These are phyloP conservation scores for Buphagus erythrorhynchus DNA, from an alignment of 2,797 vertebrate species.

Conservation along the genomic window DNA sequence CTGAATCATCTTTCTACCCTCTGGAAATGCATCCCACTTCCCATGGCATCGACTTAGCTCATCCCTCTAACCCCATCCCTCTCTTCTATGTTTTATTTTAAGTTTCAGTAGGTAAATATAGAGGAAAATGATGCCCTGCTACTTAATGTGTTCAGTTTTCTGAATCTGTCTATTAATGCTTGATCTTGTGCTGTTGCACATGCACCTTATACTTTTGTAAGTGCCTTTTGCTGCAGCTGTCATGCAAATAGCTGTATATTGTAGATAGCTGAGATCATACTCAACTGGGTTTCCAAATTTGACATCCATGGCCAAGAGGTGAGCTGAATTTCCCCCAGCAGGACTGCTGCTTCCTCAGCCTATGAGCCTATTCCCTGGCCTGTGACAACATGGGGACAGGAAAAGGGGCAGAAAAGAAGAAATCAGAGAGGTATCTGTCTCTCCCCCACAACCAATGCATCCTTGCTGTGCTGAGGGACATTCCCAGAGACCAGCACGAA, in stretches of 20 bases:
- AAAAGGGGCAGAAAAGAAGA: neutral
- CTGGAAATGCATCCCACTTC: neutral
- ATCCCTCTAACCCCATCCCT: fast-evolving
- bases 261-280: neutral
- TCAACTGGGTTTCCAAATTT: neutral
- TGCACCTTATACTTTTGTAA: neutral
- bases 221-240: neutral
- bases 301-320: neutral
- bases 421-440: neutral
- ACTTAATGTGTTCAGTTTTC: neutral
- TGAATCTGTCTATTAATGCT: neutral
- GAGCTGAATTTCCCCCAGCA: neutral
- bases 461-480: neutral
- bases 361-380: conserved; percentile 34
- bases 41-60: neutral
- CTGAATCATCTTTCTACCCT: neutral
- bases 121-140: neutral
- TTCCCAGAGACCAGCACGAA: neutral
- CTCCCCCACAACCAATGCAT: neutral
- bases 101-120: neutral
- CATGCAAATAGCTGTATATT: neutral
- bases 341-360: conserved; percentile 38
- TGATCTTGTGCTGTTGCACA: neutral
- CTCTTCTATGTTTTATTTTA: neutral
- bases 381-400: conserved; percentile 26